Percentiles rank a stretch among this genome's conserved stretches.
Evolutionary conservation across 1,140 invertebrate species (phyloP).

Genomic region (Zaprionus gabonicus): DNA sequence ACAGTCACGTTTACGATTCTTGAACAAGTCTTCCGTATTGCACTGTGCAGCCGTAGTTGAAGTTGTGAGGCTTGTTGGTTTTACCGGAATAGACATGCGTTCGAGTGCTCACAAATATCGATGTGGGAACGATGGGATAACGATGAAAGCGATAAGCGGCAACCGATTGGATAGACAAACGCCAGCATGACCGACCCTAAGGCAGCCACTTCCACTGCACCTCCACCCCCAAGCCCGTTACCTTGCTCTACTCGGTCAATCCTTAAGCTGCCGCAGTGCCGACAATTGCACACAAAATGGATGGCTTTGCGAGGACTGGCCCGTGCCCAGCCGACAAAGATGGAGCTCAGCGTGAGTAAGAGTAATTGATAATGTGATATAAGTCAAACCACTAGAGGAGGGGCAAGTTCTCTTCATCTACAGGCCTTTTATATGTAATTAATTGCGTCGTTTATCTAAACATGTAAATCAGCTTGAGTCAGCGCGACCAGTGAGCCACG

Average conservation of each 20-base stretch:
- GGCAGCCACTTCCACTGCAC: neutral
- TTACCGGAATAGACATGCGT: conserved; percentile 25
- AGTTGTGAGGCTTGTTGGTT: conserved; percentile 12
- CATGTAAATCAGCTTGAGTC: neutral
- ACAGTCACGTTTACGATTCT: conserved; percentile 58
- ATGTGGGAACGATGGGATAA: conserved; percentile 29
- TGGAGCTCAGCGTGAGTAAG: neutral
- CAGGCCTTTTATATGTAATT: neutral
- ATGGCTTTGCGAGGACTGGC: conserved; percentile 33
- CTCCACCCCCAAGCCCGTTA: neutral
- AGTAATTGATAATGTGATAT: no score
- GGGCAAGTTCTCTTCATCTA: neutral
- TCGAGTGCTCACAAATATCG: conserved; percentile 49
- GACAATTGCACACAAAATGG: conserved; percentile 58
- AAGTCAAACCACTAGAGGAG: neutral
- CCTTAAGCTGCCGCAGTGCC: conserved; percentile 47
- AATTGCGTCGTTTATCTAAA: neutral
- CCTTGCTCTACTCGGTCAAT: neutral
- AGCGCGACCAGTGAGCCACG: neutral
- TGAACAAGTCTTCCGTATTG: neutral
- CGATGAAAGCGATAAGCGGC: conserved; percentile 32
- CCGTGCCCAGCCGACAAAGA: conserved; percentile 50
- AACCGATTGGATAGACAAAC: conserved; percentile 22
- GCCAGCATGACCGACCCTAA: conserved; percentile 11
- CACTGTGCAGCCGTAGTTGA: neutral